Conservation (phyloP, 2,113 vertebrate genomes). For the Emydura subglobosa region DNA sequence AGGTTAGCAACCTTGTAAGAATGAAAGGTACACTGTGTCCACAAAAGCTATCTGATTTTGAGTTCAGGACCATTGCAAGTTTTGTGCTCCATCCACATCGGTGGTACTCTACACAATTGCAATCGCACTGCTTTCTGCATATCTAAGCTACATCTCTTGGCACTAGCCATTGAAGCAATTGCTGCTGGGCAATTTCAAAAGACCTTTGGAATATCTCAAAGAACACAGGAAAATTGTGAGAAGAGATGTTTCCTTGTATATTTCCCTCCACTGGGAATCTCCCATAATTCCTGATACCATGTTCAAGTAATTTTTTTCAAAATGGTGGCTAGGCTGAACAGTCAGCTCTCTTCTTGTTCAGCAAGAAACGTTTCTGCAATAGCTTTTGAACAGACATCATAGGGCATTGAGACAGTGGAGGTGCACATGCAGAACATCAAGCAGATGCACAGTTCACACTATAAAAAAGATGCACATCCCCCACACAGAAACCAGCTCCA, state of each 20-base stretch:
- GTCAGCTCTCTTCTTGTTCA: background rate
- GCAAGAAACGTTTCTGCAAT: background rate
- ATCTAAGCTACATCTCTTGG: background rate
- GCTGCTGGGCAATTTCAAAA: background rate
- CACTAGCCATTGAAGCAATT: background rate
- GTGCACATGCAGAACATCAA: background rate
- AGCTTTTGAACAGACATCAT: background rate
- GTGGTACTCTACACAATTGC: background rate
- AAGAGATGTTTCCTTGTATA: background rate
- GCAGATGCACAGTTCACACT: background rate
- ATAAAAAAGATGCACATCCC: background rate
- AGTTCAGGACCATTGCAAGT: background rate
- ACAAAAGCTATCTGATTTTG: background rate
- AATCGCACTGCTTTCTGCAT: background rate
- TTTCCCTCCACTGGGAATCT: background rate
- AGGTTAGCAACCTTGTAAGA: background rate
- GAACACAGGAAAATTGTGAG: background rate
- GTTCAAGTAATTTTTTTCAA: background rate
- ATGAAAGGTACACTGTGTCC: background rate
- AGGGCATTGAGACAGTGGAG: background rate
- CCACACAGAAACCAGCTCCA: background rate
- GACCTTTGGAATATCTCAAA: background rate
- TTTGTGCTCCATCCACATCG: background rate
- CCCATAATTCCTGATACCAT: background rate
- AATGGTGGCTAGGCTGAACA: background rate